These are phyloP conservation scores for Diadophis punctatus DNA, from an alignment of 2,113 vertebrate species.

Conservation along the genomic window DNA sequence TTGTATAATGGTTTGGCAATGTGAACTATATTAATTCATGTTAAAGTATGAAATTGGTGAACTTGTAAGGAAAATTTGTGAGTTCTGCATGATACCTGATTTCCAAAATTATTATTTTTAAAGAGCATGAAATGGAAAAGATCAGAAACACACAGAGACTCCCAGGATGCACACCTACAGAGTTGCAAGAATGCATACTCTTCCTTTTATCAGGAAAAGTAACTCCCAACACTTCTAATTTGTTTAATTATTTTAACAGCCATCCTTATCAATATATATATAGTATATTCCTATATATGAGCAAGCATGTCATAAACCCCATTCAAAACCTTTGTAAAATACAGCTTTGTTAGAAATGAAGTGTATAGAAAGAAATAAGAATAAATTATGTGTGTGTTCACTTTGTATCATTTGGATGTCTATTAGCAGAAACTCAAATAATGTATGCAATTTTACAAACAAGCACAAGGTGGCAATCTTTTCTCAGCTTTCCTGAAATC, in stretches of 20 bases:
- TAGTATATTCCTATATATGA: background rate
- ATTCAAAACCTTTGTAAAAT: background rate
- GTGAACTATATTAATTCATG: background rate
- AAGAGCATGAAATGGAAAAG: background rate
- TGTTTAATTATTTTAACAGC: background rate
- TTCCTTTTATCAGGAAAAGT: background rate
- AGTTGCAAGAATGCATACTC: background rate
- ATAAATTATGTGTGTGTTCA: background rate
- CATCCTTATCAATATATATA: background rate
- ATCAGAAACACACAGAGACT: background rate
- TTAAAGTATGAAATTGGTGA: background rate
- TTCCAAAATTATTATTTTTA: background rate
- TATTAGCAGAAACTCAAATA: background rate
- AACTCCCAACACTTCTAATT: background rate
- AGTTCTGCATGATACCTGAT: background rate
- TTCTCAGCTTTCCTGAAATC: background rate
- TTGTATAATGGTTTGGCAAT: background rate
- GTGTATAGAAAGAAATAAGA: background rate
- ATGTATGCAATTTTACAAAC: background rate
- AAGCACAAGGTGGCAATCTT: constrained; percentile 48
- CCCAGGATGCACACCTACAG: background rate
- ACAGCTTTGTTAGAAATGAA: background rate
- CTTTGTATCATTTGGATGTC: background rate
- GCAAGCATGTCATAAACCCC: background rate
- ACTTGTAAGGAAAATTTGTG: background rate